Evolutionary conservation across 30 jellyfish, hydroid and myxozoan species (phyloP), one percentile per base, ranked within the genome.

Genomic region (Mastigias papua): DNA sequence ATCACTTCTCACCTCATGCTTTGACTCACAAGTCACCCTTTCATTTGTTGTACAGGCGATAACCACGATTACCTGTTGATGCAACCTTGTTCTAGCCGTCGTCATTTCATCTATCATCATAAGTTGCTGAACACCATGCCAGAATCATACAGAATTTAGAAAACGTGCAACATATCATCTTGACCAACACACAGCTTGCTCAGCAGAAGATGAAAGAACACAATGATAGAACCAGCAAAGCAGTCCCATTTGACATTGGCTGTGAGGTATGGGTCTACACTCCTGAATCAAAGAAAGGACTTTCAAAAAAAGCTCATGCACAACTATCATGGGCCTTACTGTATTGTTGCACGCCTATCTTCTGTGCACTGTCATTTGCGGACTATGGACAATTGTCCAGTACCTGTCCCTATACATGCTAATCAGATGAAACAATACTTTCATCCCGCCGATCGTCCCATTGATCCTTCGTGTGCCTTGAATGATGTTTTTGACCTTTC

Each of bases 261-360:
- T 33, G 65, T 15, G 42, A 82, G 58, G 93, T 84, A 22, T 84
- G 93, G 93, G 88, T 76, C 23, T 86, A 73, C 46, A 86, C 95
- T 11, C 95, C 95, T 16, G 62, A 73, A 32, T 31, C 15, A 1
- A 71, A 81, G 19, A 75, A 73, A 30, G 95, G 95, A 8, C 51
- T 74, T 10, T 86, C 95, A 29, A 86, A 73, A n/a, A 48, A 73
- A 86, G 76, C 85, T 86, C 15, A 22, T 51, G 27, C 94, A 84
- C 37, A 54, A 70, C 61, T 71, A 48, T 33, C 94, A 84, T 61
- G 95, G 90, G 7, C 95, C 89, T 3, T 86, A 57, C 69, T 90
- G 95, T 50, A 23, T 86, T 25, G 76, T 37, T 20, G 74, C 65
- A 25, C 50, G 72, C 26, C n/a, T 84, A 26, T 84, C 93, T 11